phyloP scores from a whole-genome alignment of 2,888 invertebrate genomes.

The Chloroclystis v-ata region DNA sequence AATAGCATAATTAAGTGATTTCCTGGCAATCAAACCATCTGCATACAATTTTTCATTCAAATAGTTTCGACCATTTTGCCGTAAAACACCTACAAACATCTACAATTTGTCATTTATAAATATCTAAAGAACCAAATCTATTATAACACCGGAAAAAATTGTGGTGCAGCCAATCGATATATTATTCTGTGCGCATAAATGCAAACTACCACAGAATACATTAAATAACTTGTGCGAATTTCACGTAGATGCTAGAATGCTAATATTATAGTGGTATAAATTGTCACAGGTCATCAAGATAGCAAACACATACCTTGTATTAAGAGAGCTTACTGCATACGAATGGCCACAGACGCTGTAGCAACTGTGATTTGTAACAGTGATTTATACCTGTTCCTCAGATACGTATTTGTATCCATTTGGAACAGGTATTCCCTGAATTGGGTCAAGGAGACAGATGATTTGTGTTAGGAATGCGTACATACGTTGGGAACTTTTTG shows the following conservation, averaged over 20 bases:
- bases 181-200: neutral
- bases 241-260: neutral
- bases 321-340: conserved; percentile 10
- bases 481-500: neutral
- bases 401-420: conserved; percentile 11
- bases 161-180: too few relatives aligned
- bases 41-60: too few relatives aligned
- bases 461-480: neutral
- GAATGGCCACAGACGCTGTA: conserved; percentile 10
- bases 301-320: conserved; percentile 8
- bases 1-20: too few relatives aligned
- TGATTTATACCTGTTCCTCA: conserved; percentile 7
- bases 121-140: too few relatives aligned
- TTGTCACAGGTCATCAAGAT: conserved; percentile 10
- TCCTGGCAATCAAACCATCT: too few relatives aligned
- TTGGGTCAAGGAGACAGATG: conserved; percentile 4
- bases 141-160: too few relatives aligned
- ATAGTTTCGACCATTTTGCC: too few relatives aligned
- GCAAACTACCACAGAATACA: neutral
- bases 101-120: too few relatives aligned
- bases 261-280: conserved; percentile 1
- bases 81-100: too few relatives aligned
- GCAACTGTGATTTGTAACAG: conserved; percentile 1
- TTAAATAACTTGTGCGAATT: neutral
- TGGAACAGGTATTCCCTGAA: conserved; percentile 7